Evolutionary conservation across 2,797 vertebrate genomes (phyloP).

Genomic region (Chelidonichthys spinosus): DNA sequence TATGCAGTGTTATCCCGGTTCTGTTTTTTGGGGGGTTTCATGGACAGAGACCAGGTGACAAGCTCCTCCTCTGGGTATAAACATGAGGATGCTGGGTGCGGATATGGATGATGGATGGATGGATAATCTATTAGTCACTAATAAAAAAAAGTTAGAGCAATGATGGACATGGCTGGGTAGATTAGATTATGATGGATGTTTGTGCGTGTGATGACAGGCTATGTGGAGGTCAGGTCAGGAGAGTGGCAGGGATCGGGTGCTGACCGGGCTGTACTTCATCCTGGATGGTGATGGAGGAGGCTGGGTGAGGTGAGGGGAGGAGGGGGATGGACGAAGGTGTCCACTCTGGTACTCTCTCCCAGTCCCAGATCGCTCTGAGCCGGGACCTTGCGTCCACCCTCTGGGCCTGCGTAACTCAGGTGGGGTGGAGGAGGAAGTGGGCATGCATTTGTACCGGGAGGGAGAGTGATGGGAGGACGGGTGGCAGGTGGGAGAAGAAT

Average conservation of each 20-base stretch:
- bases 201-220: slow-evolving; percentile 17
- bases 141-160: slow-evolving; percentile 48
- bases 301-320: slow-evolving; percentile 78
- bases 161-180: slow-evolving; percentile 36
- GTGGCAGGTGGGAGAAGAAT: slow-evolving; percentile 42
- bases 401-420: slow-evolving; percentile 68
- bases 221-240: slow-evolving; percentile 57
- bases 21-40: slow-evolving; percentile 25
- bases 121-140: slow-evolving; percentile 43
- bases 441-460: slow-evolving; percentile 45
- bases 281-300: slow-evolving; percentile 71
- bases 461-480: slow-evolving; percentile 61
- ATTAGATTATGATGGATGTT: slow-evolving; percentile 47
- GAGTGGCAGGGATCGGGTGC: slow-evolving; percentile 82
- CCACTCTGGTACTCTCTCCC: slow-evolving; percentile 43
- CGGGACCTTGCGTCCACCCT: slow-evolving; percentile 61
- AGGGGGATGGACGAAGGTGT: slow-evolving; percentile 73
- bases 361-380: slow-evolving; percentile 32
- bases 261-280: slow-evolving; percentile 72
- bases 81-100: slow-evolving; percentile 21
- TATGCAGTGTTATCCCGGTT: slow-evolving; percentile 34
- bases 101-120: slow-evolving; percentile 34
- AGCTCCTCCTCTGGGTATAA: slow-evolving; percentile 37
- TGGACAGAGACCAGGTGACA: slow-evolving; percentile 29
- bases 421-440: slow-evolving; percentile 51